These are phyloP conservation scores for Ceramica pisi DNA, from an alignment of 2,888 invertebrate genomes.

Conservation along the genomic window DNA sequence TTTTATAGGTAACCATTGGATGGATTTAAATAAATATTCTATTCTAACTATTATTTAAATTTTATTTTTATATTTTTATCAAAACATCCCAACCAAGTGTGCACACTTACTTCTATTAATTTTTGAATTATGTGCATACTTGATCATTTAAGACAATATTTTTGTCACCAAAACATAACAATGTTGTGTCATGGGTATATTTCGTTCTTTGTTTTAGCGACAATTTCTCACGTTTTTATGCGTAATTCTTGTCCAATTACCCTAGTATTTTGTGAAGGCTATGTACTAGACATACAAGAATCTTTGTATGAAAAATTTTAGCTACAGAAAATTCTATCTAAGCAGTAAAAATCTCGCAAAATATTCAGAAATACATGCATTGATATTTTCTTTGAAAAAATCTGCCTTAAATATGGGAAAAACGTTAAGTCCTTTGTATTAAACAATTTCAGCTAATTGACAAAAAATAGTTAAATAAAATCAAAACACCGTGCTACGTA, in stretches of 20 bases:
- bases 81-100: not conserved
- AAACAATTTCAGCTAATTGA: slow-evolving; percentile 1
- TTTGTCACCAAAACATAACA: slow-evolving; percentile 16
- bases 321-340: too few relatives aligned
- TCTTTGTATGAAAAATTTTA: too few relatives aligned
- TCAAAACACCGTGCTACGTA: slow-evolving; percentile 27
- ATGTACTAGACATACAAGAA: not conserved
- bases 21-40: too few relatives aligned
- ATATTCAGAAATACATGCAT: not conserved
- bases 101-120: too few relatives aligned
- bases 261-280: slow-evolving; percentile 50
- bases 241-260: slow-evolving; percentile 55
- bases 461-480: slow-evolving; percentile 29
- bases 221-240: slow-evolving; percentile 59
- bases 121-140: too few relatives aligned
- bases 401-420: not conserved
- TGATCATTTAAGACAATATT: not conserved
- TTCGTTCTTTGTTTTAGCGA: slow-evolving; percentile 37
- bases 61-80: too few relatives aligned
- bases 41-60: too few relatives aligned
- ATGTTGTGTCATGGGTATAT: slow-evolving; percentile 39
- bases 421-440: not conserved
- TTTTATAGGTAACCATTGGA: too few relatives aligned
- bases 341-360: not conserved
- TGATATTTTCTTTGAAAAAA: not conserved